These are phyloP conservation scores for Lepidothrix coronata DNA, from an alignment of 2,113 vertebrate species.

Conservation along the genomic window DNA sequence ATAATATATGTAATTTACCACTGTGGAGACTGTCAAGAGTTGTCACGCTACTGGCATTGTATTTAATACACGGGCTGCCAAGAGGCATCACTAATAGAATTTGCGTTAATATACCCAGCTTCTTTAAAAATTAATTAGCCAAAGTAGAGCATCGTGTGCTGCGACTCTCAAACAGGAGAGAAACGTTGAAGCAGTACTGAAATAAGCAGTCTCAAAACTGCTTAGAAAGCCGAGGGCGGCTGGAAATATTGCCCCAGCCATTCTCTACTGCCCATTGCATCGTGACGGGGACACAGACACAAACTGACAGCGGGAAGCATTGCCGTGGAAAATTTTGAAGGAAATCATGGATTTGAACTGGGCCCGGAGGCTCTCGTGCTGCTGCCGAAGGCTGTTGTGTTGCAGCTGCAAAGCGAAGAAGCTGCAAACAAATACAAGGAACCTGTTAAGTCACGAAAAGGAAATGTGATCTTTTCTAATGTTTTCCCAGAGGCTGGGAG, in stretches of 20 bases:
- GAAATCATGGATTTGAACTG: not conserved
- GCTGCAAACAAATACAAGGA: not conserved
- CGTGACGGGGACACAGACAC: not conserved
- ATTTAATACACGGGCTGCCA: constrained; percentile 35
- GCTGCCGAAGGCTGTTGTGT: not conserved
- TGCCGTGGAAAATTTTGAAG: not conserved
- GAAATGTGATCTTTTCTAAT: not conserved
- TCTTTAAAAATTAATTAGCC: constrained; percentile 62
- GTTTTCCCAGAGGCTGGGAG: not conserved
- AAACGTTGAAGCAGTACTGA: not conserved
- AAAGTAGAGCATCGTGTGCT: constrained; percentile 49
- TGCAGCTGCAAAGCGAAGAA: not conserved
- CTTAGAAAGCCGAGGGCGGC: rapidly evolving
- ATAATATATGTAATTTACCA: constrained; percentile 41
- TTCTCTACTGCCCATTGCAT: not conserved
- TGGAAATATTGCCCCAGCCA: not conserved
- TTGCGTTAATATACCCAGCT: constrained; percentile 47
- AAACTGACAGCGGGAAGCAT: not conserved
- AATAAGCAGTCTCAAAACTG: not conserved
- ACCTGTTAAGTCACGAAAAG: not conserved
- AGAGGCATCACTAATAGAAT: constrained; percentile 45
- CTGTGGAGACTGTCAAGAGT: constrained; percentile 39
- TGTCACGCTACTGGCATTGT: constrained; percentile 56
- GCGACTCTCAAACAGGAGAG: constrained; percentile 43
- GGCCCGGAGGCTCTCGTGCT: not conserved